phyloP scores from a whole-genome alignment of 2,888 invertebrate genomes.

The Andrena fulva region DNA sequence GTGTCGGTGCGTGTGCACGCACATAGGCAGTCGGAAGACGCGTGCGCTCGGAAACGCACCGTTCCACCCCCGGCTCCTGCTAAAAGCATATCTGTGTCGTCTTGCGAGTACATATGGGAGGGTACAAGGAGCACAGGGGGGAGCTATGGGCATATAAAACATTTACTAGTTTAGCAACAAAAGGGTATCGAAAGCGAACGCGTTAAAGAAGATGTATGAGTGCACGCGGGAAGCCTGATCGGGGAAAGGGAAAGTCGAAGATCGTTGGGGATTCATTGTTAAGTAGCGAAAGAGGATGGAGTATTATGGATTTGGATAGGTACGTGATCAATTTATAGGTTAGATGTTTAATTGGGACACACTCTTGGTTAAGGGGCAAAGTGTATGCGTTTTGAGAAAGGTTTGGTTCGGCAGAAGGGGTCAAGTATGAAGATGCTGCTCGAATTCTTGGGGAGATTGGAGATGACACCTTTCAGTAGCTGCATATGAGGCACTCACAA shows the following conservation, averaged over 20 bases:
- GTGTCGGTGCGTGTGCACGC: conserved; percentile 53
- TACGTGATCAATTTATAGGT: too few species aligned
- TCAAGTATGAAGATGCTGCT: too few species aligned
- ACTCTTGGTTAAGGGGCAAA: too few species aligned
- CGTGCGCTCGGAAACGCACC: conserved; percentile 79
- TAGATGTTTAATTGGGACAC: too few species aligned
- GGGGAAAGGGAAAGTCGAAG: conserved; percentile 30
- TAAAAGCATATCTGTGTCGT: conserved; percentile 85
- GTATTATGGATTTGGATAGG: too few species aligned
- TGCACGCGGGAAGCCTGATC: conserved; percentile 12
- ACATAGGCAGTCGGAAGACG: conserved; percentile 59
- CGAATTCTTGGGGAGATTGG: too few species aligned
- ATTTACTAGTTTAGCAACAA: conserved; percentile 62
- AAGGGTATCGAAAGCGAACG: conserved; percentile 54
- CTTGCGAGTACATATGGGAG: conserved; percentile 75
- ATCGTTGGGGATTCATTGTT: not conserved
- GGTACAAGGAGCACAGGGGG: conserved; percentile 54
- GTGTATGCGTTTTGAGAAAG: too few species aligned
- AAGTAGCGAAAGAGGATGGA: too few species aligned
- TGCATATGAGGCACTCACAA: too few species aligned
- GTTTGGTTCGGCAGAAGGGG: too few species aligned
- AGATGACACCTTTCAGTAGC: too few species aligned
- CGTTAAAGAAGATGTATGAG: conserved; percentile 59
- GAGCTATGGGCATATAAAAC: conserved; percentile 50
- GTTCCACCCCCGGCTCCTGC: conserved; percentile 78